Conservation (phyloP, 2,113 vertebrate genomes). For the chimpanzee (Pan troglodytes) region NHGRI_mPanTro3-v2.1_pri NC_072403.2:159670001-159670500, state of each 20-base stretch:
- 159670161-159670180: background rate
- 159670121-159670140: background rate
- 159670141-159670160: background rate
- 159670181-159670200: background rate
- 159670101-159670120: background rate
- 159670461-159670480: background rate
- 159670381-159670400: background rate
- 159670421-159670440: background rate
- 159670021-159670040: background rate
- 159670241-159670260: background rate
- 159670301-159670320: background rate
- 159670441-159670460: background rate
- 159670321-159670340: background rate
- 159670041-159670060: background rate
- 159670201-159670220: background rate
- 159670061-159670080: background rate
- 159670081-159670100: background rate
- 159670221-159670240: too few relatives aligned
- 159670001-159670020: background rate
- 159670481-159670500: background rate
- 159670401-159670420: background rate
- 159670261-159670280: background rate
- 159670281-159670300: background rate
- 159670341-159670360: background rate
- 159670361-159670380: background rate